Evolutionary conservation across 2,113 vertebrate species (phyloP).

Genomic region (Spermophilus dauricus): DNA sequence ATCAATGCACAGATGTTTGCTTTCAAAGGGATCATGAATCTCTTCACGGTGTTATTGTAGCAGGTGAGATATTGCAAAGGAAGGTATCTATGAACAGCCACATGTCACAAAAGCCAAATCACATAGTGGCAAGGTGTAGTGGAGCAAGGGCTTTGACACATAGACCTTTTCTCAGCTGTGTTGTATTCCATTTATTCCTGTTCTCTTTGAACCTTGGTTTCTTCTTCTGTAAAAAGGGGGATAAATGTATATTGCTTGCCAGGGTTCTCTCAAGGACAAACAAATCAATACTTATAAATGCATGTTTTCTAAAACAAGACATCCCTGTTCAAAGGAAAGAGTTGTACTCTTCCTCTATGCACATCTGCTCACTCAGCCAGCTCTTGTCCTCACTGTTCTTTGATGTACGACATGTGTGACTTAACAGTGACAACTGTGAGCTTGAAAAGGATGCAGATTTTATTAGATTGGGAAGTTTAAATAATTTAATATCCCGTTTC

Average conservation of each 20-base stretch:
- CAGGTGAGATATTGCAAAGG: neutral
- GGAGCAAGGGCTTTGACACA: neutral
- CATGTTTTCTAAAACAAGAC: neutral
- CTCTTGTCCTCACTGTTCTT: neutral
- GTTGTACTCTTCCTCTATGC: neutral
- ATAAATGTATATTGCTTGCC: neutral
- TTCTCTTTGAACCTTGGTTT: neutral
- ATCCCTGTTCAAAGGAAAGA: neutral
- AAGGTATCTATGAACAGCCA: neutral
- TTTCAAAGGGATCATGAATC: neutral
- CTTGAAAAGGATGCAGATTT: neutral
- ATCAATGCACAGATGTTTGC: neutral
- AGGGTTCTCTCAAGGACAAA: neutral
- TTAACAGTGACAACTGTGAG: neutral
- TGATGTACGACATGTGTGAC: neutral
- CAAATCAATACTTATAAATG: neutral
- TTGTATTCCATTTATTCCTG: neutral
- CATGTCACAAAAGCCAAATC: neutral
- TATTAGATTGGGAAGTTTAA: conserved; percentile 11
- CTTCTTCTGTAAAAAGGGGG: neutral
- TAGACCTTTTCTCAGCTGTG: neutral
- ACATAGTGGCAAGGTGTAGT: neutral
- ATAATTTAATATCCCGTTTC: neutral
- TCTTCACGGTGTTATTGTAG: neutral
- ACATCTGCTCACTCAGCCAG: neutral